Evolutionary conservation across 2,888 invertebrate genomes (phyloP).

Genomic region (Magallana nippona): DNA sequence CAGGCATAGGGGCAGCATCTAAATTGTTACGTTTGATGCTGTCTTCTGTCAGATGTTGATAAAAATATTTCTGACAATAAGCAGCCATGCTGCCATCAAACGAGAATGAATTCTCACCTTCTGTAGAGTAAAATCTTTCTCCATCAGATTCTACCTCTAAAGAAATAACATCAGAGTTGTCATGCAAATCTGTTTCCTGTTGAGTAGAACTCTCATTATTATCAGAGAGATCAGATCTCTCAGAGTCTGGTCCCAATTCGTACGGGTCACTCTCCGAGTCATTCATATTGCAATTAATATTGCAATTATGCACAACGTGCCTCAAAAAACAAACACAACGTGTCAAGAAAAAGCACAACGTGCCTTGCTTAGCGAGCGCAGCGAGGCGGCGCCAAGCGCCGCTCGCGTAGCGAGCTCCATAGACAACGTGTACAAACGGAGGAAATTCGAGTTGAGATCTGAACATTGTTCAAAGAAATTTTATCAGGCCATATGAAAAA

Average conservation of each 20-base stretch:
- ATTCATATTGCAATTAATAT: too few relatives aligned
- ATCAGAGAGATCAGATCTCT: background rate
- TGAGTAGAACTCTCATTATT: background rate
- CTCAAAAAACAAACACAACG: too few relatives aligned
- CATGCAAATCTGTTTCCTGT: background rate
- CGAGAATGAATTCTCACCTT: conserved; percentile 22
- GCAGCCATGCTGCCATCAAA: conserved; percentile 13
- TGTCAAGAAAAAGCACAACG: too few relatives aligned
- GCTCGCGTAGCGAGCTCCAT: too few relatives aligned
- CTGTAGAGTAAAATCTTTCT: conserved; percentile 21
- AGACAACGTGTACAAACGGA: too few relatives aligned
- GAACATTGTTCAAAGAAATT: too few relatives aligned
- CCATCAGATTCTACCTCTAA: background rate
- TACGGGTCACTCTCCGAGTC: conserved; percentile 24
- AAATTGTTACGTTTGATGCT: conserved; percentile 12
- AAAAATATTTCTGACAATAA: conserved; percentile 33
- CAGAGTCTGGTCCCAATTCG: background rate
- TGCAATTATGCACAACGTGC: too few relatives aligned
- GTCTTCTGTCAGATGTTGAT: conserved; percentile 23
- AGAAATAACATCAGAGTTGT: conserved; percentile 18
- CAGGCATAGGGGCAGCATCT: background rate
- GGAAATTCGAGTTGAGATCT: too few relatives aligned
- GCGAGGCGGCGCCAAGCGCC: too few relatives aligned
- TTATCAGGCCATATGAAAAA: too few relatives aligned
- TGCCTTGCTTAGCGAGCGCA: too few relatives aligned